A percentile compares a stretch with the other conserved stretches of the same genome.
These are phyloP conservation scores for Apamea monoglypha DNA, from an alignment of 2,888 invertebrate genomes.

Conservation along the genomic window DNA sequence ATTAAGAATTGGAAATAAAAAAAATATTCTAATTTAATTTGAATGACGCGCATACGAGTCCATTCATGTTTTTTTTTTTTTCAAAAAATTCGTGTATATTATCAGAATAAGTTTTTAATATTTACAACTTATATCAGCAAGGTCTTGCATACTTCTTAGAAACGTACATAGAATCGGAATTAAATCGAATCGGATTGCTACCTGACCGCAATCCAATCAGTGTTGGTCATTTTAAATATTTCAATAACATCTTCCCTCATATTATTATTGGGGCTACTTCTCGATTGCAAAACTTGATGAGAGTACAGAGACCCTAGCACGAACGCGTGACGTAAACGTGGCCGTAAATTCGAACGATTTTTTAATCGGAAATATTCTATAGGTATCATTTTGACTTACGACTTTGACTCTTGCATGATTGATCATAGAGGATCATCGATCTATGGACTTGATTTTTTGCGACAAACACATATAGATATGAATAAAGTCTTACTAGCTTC, in stretches of 20 bases:
- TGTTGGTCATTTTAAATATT: constrained; percentile 9
- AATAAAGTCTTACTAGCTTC: no score
- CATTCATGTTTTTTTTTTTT: background rate
- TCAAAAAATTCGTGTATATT: background rate
- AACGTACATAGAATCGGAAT: no score
- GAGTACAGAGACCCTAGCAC: no score
- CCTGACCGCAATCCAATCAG: constrained; percentile 11
- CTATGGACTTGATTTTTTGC: no score
- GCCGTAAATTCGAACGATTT: no score
- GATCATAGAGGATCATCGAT: no score
- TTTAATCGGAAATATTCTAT: no score
- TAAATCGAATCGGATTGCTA: background rate
- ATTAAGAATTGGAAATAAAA: background rate
- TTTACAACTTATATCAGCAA: background rate
- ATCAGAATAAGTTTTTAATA: background rate
- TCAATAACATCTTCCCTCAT: constrained; percentile 6
- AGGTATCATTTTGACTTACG: no score
- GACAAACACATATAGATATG: no score
- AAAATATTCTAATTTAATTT: background rate
- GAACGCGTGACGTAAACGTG: background rate
- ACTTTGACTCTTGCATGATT: no score
- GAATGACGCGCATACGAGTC: background rate
- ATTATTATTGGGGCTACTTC: background rate
- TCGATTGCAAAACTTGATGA: constrained; percentile 3
- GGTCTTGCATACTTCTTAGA: no score